Evolutionary conservation across 2,797 vertebrate genomes (phyloP).

Genomic region (Hydrophis major): DNA sequence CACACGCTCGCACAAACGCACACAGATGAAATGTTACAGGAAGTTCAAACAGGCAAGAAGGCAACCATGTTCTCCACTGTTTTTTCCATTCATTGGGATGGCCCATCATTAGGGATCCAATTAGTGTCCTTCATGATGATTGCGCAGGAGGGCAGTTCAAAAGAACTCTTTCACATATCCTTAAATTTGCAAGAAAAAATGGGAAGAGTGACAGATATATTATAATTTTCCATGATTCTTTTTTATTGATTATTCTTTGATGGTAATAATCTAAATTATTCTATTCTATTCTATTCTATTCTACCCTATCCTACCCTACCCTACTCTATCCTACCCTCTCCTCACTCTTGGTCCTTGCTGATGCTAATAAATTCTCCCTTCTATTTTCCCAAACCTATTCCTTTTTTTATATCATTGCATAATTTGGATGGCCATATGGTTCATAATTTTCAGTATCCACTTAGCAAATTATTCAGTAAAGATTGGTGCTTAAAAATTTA

Average conservation of each 20-base stretch:
- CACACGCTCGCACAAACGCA: not conserved
- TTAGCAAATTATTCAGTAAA: conserved; percentile 12
- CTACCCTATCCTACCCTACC: not conserved
- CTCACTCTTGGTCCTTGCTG: not conserved
- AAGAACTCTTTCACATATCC: not conserved
- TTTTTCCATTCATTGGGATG: not conserved
- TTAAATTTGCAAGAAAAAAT: not conserved
- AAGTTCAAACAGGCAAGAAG: not conserved
- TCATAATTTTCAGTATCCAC: not conserved
- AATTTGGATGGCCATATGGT: conserved; percentile 1
- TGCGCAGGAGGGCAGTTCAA: not conserved
- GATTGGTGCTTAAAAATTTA: not conserved
- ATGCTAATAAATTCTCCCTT: not conserved
- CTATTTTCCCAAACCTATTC: not conserved
- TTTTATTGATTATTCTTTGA: not conserved
- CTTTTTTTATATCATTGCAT: not conserved
- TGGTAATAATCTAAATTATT: not conserved
- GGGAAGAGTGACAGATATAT: not conserved
- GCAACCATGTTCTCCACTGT: not conserved
- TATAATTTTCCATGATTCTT: not conserved
- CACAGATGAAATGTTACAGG: not conserved
- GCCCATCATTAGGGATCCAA: not conserved
- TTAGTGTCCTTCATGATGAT: not conserved
- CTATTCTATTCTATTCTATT: not conserved
- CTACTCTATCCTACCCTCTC: too few species aligned